Evolutionary conservation across 1,140 invertebrate species (phyloP).

Genomic region (Dryas iulia): DNA sequence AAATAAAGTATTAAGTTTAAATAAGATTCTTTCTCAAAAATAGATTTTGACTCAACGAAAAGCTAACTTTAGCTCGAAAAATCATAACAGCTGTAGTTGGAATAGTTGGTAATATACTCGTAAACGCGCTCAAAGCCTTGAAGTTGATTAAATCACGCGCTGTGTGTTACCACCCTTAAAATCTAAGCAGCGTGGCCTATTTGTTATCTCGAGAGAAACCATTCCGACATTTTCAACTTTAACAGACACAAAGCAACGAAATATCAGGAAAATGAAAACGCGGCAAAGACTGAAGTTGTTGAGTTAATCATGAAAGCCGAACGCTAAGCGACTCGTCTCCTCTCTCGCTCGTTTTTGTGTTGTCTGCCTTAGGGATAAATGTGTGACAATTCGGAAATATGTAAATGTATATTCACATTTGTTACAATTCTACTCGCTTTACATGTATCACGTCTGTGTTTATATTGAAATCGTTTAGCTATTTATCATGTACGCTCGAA

Average conservation of each 20-base stretch:
- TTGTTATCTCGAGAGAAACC: slow-evolving; percentile 58
- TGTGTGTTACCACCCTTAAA: slow-evolving; percentile 11
- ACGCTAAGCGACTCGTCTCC: slow-evolving; percentile 47
- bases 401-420: slow-evolving; percentile 44
- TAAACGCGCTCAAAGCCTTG: neutral
- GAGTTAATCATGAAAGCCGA: slow-evolving; percentile 64
- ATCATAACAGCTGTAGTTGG: neutral
- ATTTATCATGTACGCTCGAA: neutral
- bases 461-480: slow-evolving; percentile 6
- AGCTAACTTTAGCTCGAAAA: neutral
- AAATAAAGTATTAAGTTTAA: too few relatives aligned
- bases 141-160: slow-evolving; percentile 6
- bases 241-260: slow-evolving; percentile 37
- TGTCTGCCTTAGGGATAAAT: slow-evolving; percentile 47
- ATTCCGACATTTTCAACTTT: slow-evolving; percentile 41
- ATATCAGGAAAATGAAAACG: slow-evolving; percentile 48
- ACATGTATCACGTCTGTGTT: slow-evolving; percentile 1
- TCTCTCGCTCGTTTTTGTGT: slow-evolving; percentile 43
- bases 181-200: slow-evolving; percentile 44
- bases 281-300: slow-evolving; percentile 46
- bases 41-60: too few relatives aligned
- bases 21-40: too few relatives aligned
- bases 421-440: slow-evolving; percentile 25
- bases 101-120: neutral
- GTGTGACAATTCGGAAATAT: slow-evolving; percentile 48